Evolutionary conservation across 2,113 vertebrate genomes (phyloP).

Genomic region (Myotis yumanensis): DNA sequence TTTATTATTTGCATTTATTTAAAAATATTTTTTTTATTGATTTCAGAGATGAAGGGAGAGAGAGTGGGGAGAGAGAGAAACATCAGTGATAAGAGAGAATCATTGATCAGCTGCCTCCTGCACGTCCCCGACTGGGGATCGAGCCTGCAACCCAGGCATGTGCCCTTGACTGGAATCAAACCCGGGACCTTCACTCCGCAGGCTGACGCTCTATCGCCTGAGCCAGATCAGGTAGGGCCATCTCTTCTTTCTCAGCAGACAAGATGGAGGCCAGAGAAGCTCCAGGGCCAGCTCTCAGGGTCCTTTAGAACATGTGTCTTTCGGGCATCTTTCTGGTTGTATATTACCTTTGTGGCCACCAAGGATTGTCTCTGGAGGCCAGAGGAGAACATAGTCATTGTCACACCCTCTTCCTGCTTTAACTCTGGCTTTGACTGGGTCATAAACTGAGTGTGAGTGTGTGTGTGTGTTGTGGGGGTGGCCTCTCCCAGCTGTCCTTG

Average conservation of each 20-base stretch:
- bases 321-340: not conserved
- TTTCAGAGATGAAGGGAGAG: too few species aligned
- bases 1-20: too few species aligned
- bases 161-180: too few species aligned
- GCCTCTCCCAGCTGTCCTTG: not conserved
- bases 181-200: too few species aligned
- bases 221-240: too few species aligned
- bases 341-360: not conserved
- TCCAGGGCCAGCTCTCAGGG: not conserved
- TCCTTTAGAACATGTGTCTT: not conserved
- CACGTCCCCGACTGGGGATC: too few species aligned
- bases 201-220: too few species aligned
- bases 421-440: not conserved
- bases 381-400: not conserved
- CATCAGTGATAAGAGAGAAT: too few species aligned
- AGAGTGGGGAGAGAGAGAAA: too few species aligned
- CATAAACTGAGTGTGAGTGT: not conserved
- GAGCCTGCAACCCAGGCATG: too few species aligned
- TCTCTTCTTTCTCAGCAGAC: not conserved
- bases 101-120: too few species aligned
- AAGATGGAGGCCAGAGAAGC: not conserved
- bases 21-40: too few species aligned
- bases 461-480: not conserved
- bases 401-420: not conserved
- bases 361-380: not conserved